Conservation (phyloP, 2,113 vertebrate genomes). For the Gavia stellata region DNA sequence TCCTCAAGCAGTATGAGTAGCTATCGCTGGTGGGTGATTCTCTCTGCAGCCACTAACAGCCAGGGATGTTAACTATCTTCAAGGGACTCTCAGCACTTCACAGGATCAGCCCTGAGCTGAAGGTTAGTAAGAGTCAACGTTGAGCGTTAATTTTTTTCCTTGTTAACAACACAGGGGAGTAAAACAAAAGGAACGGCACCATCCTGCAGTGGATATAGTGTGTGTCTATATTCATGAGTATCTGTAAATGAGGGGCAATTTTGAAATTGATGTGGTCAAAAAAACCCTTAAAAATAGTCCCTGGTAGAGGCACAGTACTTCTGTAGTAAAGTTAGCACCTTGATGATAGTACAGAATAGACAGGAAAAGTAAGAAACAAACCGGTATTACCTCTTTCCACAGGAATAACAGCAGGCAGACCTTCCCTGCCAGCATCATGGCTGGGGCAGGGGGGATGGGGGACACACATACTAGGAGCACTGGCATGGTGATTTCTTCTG, state of each 20-base stretch:
- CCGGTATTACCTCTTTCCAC: neutral
- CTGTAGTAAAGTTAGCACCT: neutral
- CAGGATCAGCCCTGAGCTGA: neutral
- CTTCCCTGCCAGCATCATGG: neutral
- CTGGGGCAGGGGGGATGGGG: too few relatives aligned
- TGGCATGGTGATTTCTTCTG: neutral
- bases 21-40: neutral
- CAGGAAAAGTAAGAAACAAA: neutral
- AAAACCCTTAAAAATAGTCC: neutral
- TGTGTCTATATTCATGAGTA: neutral
- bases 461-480: neutral
- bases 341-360: neutral
- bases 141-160: neutral
- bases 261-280: neutral
- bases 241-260: neutral
- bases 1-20: neutral
- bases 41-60: neutral
- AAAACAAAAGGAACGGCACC: neutral
- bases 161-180: neutral
- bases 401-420: neutral
- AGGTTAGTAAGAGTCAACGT: neutral
- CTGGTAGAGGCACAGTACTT: neutral
- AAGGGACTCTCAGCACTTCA: neutral
- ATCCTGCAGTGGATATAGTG: neutral
- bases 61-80: neutral